phyloP scores from a whole-genome alignment of 2,888 invertebrate genomes.

The Odontomyia ornata region DNA sequence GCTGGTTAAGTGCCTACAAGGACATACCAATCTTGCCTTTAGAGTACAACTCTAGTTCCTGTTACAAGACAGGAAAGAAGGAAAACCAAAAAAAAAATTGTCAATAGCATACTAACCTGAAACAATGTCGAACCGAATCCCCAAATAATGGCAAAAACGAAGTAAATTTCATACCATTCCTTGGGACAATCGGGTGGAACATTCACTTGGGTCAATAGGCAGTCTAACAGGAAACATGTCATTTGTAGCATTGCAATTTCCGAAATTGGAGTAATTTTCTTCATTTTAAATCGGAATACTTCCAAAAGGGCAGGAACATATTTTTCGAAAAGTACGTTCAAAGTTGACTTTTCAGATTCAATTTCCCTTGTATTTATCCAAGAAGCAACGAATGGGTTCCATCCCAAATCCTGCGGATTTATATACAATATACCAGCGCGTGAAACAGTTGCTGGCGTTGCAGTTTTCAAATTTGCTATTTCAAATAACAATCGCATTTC shows the following conservation, averaged over 20 bases:
- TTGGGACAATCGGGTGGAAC: slow-evolving; percentile 89
- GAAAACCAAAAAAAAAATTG: too few species aligned
- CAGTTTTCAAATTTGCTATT: slow-evolving; percentile 87
- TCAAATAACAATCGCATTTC: slow-evolving; percentile 93
- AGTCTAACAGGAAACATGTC: slow-evolving; percentile 86
- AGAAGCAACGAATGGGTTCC: slow-evolving; percentile 90
- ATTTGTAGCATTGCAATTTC: slow-evolving; percentile 90
- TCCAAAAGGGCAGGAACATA: slow-evolving; percentile 89
- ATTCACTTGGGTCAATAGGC: slow-evolving; percentile 80
- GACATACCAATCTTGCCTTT: too few species aligned
- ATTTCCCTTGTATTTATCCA: slow-evolving; percentile 84
- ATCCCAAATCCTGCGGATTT: slow-evolving; percentile 92
- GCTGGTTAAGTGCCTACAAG: too few species aligned
- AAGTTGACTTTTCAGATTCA: slow-evolving; percentile 78
- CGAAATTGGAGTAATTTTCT: slow-evolving; percentile 89
- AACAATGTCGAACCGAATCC: slow-evolving; percentile 92
- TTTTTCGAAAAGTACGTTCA: slow-evolving; percentile 90
- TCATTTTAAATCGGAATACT: slow-evolving; percentile 74
- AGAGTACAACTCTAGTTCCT: too few species aligned
- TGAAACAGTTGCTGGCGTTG: slow-evolving; percentile 95
- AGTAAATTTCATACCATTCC: slow-evolving; percentile 92
- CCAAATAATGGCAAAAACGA: slow-evolving; percentile 90
- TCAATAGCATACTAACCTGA: slow-evolving; percentile 60
- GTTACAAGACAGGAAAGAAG: too few species aligned
- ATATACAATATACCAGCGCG: slow-evolving; percentile 94